Evolutionary conservation across 2,888 invertebrate species (phyloP).

Genomic region (Ophion obscuratus): DNA sequence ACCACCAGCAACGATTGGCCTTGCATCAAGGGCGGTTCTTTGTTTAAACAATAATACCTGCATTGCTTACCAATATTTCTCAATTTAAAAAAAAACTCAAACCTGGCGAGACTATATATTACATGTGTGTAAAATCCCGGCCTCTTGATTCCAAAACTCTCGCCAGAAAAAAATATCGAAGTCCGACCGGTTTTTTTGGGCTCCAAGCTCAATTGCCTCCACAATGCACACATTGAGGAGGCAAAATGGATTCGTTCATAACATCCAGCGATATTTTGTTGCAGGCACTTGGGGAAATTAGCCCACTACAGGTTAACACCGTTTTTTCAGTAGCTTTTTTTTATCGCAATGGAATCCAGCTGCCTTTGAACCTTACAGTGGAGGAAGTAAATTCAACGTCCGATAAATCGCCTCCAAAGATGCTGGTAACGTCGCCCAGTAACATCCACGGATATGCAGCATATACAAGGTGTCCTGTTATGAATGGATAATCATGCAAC

Average conservation of each 20-base stretch:
- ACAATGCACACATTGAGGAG: background rate
- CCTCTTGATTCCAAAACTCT: too few relatives aligned
- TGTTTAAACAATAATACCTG: too few relatives aligned
- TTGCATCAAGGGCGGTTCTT: too few relatives aligned
- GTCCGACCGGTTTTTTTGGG: too few relatives aligned
- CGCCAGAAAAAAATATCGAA: too few relatives aligned
- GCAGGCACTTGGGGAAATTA: background rate
- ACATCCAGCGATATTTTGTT: background rate
- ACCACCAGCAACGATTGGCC: too few relatives aligned
- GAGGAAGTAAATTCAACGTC: conserved; percentile 30
- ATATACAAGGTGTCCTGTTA: too few relatives aligned
- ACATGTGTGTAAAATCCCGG: background rate
- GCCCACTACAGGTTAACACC: background rate
- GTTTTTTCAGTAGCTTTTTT: background rate
- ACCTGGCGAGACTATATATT: too few relatives aligned
- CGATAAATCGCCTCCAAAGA: conserved; percentile 17
- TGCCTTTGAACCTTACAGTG: background rate
- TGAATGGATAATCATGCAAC: too few relatives aligned
- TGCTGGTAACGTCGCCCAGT: conserved; percentile 19
- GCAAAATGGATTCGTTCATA: background rate
- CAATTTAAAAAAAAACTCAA: too few relatives aligned
- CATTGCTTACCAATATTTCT: too few relatives aligned
- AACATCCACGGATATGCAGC: conserved; percentile 9
- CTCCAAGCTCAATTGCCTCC: too few relatives aligned
- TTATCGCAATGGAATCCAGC: background rate